A percentile compares a stretch with the other conserved stretches of the same genome.
phyloP scores from a whole-genome alignment of 2,888 invertebrate species.

The Diaperis boleti region DNA sequence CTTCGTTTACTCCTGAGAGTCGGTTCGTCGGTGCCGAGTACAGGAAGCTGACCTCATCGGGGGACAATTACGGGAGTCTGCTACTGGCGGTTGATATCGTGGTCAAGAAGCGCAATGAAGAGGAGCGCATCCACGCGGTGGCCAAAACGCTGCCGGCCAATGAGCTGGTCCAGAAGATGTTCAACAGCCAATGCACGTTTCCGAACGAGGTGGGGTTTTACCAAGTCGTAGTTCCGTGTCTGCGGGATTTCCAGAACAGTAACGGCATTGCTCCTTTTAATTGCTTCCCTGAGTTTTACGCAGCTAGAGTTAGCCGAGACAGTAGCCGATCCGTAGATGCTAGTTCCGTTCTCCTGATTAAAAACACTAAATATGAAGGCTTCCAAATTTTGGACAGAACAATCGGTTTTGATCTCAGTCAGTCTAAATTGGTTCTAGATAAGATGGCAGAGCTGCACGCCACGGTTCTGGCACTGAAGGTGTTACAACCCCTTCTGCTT shows the following conservation, averaged over 20 bases:
- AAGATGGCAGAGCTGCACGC: conserved; percentile 25
- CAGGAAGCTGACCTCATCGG: conserved; percentile 11
- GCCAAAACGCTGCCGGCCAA: conserved; percentile 47
- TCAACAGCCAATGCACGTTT: conserved; percentile 68
- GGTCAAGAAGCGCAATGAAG: conserved; percentile 3
- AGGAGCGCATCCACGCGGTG: conserved; percentile 33
- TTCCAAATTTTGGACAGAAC: conserved; percentile 55
- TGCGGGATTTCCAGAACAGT: conserved; percentile 65
- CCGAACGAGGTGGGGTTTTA: conserved; percentile 70
- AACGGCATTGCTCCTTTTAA: conserved; percentile 62
- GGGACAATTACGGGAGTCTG: conserved; percentile 23
- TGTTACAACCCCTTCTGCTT: neutral
- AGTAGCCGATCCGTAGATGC: conserved; percentile 68
- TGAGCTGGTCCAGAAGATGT: conserved; percentile 61
- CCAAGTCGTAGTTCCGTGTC: conserved; percentile 64
- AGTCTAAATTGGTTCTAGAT: conserved; percentile 1
- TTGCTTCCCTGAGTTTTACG: conserved; percentile 58
- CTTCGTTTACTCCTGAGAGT: neutral
- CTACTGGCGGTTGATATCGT: conserved; percentile 12
- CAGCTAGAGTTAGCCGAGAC: conserved; percentile 51
- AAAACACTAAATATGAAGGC: conserved; percentile 67
- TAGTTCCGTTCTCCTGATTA: conserved; percentile 68
- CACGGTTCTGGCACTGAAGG: conserved; percentile 8
- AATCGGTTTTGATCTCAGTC: conserved; percentile 9
- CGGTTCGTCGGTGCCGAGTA: neutral